These are phyloP conservation scores for Sula dactylatra DNA, from an alignment of 2,113 vertebrate species.

Conservation along the genomic window DNA sequence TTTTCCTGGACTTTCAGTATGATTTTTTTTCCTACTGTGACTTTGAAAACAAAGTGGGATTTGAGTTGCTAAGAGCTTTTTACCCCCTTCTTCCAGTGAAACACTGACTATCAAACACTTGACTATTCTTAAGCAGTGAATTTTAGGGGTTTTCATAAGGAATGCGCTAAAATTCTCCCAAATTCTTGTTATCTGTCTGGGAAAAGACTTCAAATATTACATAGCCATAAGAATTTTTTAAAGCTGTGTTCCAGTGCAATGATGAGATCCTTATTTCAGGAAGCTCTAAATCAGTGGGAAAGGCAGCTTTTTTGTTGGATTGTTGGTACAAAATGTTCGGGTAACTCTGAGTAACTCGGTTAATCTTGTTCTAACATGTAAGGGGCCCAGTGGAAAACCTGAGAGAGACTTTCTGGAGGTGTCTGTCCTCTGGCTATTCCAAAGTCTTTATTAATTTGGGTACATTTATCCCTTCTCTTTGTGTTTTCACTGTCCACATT, in stretches of 20 bases:
- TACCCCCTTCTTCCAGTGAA: neutral
- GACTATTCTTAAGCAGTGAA: neutral
- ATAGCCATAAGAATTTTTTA: neutral
- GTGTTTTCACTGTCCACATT: neutral
- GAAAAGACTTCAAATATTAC: neutral
- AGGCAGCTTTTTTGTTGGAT: neutral
- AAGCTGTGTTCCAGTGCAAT: neutral
- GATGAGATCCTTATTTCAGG: neutral
- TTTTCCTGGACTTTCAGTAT: neutral
- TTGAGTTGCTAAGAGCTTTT: neutral
- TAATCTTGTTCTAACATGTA: conserved; percentile 27
- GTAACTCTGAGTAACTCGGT: conserved; percentile 35
- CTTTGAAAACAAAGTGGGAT: neutral
- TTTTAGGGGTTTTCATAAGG: neutral
- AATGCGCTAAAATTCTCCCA: neutral
- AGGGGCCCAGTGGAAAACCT: neutral
- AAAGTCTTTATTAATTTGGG: neutral
- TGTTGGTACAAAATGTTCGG: conserved; percentile 19
- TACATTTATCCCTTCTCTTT: neutral
- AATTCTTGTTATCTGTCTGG: neutral
- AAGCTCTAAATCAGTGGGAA: neutral
- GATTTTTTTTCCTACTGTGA: neutral
- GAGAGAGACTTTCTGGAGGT: neutral
- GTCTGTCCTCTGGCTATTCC: neutral
- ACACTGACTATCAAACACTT: neutral